Percentiles rank a stretch among this genome's conserved stretches.
These are phyloP conservation scores for Ellobium chinense DNA, from an alignment of 2,888 invertebrate genomes.

Conservation along the genomic window DNA sequence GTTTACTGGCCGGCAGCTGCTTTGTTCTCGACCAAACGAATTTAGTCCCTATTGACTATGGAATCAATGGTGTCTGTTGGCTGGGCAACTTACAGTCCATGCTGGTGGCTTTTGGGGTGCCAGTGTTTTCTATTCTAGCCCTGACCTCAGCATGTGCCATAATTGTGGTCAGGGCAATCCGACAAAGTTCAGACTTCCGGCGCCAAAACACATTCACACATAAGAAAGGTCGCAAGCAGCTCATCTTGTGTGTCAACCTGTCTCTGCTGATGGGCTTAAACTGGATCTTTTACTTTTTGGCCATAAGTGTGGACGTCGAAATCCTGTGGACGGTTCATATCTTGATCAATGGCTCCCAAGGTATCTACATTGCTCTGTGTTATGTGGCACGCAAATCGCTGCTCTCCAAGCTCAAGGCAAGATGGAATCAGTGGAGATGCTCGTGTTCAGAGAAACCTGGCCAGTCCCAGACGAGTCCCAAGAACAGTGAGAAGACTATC, in stretches of 20 bases:
- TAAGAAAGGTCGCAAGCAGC: background rate
- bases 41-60: constrained; percentile 5
- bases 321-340: constrained; percentile 47
- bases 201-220: background rate
- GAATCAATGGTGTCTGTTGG: constrained; percentile 32
- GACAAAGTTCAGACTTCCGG: constrained; percentile 14
- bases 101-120: constrained; percentile 15
- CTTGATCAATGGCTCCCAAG: constrained; percentile 37
- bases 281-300: constrained; percentile 46
- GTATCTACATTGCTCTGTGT: constrained; percentile 40
- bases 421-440: background rate
- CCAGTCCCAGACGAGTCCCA: background rate
- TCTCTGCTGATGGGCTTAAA: constrained; percentile 45
- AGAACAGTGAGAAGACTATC: background rate
- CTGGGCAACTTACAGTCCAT: constrained; percentile 24
- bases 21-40: constrained; percentile 23
- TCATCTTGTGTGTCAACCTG: constrained; percentile 38
- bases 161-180: constrained; percentile 32
- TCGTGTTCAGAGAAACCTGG: background rate
- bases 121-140: background rate
- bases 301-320: constrained; percentile 44
- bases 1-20: constrained; percentile 10
- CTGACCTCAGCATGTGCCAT: constrained; percentile 30
- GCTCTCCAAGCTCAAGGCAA: background rate
- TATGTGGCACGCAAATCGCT: constrained; percentile 32